phyloP scores from a whole-genome alignment of 2,113 vertebrate species.

The Chroicocephalus ridibundus region DNA sequence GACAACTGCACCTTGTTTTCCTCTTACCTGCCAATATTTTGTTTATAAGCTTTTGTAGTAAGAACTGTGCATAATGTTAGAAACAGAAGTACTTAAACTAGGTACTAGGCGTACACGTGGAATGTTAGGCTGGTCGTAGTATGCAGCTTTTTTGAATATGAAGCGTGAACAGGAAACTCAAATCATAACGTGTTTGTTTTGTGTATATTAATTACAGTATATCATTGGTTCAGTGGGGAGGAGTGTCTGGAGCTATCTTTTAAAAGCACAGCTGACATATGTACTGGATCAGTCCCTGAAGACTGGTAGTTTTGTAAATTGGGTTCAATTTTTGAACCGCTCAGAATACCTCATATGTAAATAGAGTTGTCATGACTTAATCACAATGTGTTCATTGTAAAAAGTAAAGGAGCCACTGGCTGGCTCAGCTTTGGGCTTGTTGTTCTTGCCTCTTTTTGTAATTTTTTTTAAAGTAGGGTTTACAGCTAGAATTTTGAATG shows the following conservation, averaged over 20 bases:
- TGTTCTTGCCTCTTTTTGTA: conserved; percentile 81
- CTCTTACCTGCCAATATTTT: conserved; percentile 31
- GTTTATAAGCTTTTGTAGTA: conserved; percentile 24
- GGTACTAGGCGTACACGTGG: background rate
- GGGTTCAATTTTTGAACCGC: conserved; percentile 76
- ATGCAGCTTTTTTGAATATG: conserved; percentile 22
- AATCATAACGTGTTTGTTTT: conserved; percentile 47
- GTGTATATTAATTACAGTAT: conserved; percentile 60
- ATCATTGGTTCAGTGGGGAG: conserved; percentile 44
- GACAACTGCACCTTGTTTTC: conserved; percentile 70
- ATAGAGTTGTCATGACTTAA: conserved; percentile 79
- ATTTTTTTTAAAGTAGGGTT: conserved; percentile 84
- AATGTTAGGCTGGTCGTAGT: background rate
- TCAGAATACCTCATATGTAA: conserved; percentile 83
- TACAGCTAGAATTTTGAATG: conserved; percentile 93
- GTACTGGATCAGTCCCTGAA: conserved; percentile 68
- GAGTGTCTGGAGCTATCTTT: conserved; percentile 50
- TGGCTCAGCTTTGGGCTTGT: conserved; percentile 79
- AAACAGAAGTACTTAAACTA: conserved; percentile 23
- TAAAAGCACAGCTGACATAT: conserved; percentile 73
- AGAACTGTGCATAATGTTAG: background rate
- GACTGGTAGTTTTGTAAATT: conserved; percentile 73
- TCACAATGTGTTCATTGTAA: conserved; percentile 71
- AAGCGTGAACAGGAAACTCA: conserved; percentile 29
- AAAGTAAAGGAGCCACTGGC: conserved; percentile 82